These are phyloP conservation scores for Heptranchias perlo DNA, from an alignment of 2,113 vertebrate genomes.

Conservation along the genomic window DNA sequence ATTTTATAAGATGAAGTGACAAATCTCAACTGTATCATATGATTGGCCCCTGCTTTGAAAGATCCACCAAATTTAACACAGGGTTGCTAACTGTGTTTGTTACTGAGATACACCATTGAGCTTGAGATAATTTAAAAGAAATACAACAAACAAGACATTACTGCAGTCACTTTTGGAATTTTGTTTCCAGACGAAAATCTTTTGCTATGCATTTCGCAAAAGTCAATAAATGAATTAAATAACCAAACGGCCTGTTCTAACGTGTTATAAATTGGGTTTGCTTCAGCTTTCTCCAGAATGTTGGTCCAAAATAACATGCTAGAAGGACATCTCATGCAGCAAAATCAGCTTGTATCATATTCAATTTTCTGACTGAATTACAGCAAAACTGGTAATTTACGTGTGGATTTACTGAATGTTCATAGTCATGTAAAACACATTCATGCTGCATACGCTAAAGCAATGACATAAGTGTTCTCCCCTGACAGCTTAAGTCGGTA, in stretches of 20 bases:
- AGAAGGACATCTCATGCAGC: background rate
- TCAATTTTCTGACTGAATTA: background rate
- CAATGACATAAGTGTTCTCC: background rate
- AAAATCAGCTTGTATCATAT: background rate
- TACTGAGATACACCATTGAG: background rate
- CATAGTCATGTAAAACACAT: background rate
- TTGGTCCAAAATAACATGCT: background rate
- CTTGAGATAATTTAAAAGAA: background rate
- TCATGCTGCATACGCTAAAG: background rate
- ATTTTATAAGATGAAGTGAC: background rate
- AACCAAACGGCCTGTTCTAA: background rate
- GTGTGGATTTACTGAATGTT: background rate
- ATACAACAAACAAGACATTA: background rate
- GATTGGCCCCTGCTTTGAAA: background rate
- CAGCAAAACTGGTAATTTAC: background rate
- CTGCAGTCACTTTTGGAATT: background rate
- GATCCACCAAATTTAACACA: background rate
- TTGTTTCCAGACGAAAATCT: background rate
- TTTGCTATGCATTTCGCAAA: background rate
- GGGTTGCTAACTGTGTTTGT: background rate
- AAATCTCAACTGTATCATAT: background rate
- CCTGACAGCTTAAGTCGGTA: background rate
- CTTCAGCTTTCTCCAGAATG: background rate
- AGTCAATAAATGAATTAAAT: background rate
- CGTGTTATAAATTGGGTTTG: background rate